Base-by-base conservation (phyloP, 1,140 invertebrate species). In the Drosophila ohnishii region DNA sequence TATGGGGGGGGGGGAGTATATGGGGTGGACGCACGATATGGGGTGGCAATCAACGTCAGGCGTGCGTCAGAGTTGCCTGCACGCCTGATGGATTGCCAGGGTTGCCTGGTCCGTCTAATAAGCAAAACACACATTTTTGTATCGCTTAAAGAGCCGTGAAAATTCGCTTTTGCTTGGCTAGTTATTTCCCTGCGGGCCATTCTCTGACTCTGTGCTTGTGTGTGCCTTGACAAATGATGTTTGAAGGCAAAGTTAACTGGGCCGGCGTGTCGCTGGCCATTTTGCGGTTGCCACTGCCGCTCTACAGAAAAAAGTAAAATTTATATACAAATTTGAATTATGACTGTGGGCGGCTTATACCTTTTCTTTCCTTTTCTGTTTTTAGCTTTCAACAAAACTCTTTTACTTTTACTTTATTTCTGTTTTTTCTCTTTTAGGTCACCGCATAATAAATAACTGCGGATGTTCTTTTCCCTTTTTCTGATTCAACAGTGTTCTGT, bases 371-470 rank as follows among this genome's bases (percentile, higher is more conserved):
- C 60, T 53, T 70, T 75, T 61, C 61, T 64, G 30, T 65, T 78
- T 62, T 65, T 60, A 56, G 72, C 73, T 80, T 84, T 84, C 80
- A 83, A 64, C 80, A 69, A 63, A 75, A 75, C 70, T 82, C 60
- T 71, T 69, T 47, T 47, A 28, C 45, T 47, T 30, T 69, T 71
- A 45, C 48, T 62, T 66, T 67, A 51, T 58, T 78, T 40, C 37
- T 64, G 22, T 51, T 35, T 60, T 64, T 50, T 30, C 45, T 39
- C 35, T 48, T 79, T 62, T 57, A 57, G 61, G 62, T 58, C 58
- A 74, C 67, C 72, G 67, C 76, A 84, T 77, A 80, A 84, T 84
- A 85, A 84, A 84, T 84, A 84, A 84, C 70, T 76, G 66, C 76
- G 72, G 50, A 50, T 61, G 70, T 65, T 71, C 75, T 75, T 73